Evolutionary conservation across 53 echinoderm and acorn worm species (phyloP).

Genomic region (Echinarachnius parma): DNA sequence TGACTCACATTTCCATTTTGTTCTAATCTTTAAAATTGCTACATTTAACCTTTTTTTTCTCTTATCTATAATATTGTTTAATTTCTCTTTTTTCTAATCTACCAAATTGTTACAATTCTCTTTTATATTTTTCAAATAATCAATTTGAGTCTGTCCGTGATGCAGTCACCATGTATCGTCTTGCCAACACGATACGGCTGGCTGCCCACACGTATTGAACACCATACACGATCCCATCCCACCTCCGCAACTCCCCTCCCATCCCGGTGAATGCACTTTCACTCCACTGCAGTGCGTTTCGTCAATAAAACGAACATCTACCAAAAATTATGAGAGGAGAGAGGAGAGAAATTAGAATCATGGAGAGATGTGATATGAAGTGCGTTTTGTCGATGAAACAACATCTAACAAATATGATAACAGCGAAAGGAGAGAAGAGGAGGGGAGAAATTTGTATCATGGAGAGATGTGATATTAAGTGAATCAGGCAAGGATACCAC

Average conservation of each 20-base stretch:
- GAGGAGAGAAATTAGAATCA: background rate
- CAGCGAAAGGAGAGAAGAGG: background rate
- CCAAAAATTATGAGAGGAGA: background rate
- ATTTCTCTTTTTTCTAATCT: too few species aligned
- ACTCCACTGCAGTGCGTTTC: background rate
- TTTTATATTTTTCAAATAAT: too few species aligned
- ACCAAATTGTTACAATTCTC: too few species aligned
- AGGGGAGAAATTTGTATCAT: background rate
- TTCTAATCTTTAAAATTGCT: conserved; percentile 35
- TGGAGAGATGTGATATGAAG: background rate
- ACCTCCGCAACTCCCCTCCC: background rate
- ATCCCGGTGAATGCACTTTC: conserved; percentile 42
- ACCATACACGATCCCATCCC: background rate
- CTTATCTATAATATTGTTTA: too few species aligned
- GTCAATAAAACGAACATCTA: too few species aligned
- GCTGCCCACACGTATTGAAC: too few species aligned
- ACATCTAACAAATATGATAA: background rate
- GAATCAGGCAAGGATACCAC: too few species aligned
- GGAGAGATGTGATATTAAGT: too few species aligned
- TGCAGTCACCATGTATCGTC: too few species aligned
- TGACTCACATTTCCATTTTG: conserved; percentile 45
- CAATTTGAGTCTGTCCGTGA: too few species aligned
- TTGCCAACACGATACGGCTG: too few species aligned
- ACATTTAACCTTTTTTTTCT: too few species aligned
- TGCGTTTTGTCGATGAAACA: background rate